Base-by-base conservation (phyloP, 2,888 invertebrate species). In the Xylophagus ater region DNA sequence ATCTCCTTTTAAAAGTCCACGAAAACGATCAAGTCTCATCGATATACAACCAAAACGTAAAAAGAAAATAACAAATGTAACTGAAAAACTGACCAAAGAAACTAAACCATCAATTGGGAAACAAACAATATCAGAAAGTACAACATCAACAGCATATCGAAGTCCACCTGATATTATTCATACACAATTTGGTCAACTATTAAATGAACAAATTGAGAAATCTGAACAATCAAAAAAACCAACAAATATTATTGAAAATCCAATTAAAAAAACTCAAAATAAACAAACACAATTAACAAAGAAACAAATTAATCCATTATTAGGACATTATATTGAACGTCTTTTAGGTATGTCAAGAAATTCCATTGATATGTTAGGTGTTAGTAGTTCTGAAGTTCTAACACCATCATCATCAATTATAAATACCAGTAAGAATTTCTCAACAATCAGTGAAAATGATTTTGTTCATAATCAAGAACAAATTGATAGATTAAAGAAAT, bases 311-410 rank as follows among this genome's bases (percentile, higher is more conserved):
- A 58, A 69, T 53, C 63, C 67, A 2, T 43, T 54, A 9, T 49
- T 72, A 26, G 51, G 62, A 4, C 59, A 59, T 7, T 70, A 70
- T 47, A 65, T 74, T 3, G 60, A 67, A 37, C 65, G 68, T 45
- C 53, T 74, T 25, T 51, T 74, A 14, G 57, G 57, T n/a, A 70
- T 73, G 72, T 68, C 69, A 0, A 62, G 65, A 20, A 53, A 51
- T 8, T 65, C 65, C 39, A 54, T 73, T n/a, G 66, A 69, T 10
- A 61, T 69, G 9, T 52, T 72, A 13, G 59, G 59, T 2, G 64
- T 69, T 0, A 65, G 65, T 47, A 62, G 65, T 2, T 68, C 71
- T 18, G 66, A 66, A 1, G 56, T 70, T 13, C 54, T 64, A 15
- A 71, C 72, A 1, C 72, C 72, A 0, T 51, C 58, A 8, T 60